Percentiles rank a stretch among this genome's conserved stretches.
Evolutionary conservation across 2,888 invertebrate species (phyloP).

Genomic region (Eremobia ochroleuca): DNA sequence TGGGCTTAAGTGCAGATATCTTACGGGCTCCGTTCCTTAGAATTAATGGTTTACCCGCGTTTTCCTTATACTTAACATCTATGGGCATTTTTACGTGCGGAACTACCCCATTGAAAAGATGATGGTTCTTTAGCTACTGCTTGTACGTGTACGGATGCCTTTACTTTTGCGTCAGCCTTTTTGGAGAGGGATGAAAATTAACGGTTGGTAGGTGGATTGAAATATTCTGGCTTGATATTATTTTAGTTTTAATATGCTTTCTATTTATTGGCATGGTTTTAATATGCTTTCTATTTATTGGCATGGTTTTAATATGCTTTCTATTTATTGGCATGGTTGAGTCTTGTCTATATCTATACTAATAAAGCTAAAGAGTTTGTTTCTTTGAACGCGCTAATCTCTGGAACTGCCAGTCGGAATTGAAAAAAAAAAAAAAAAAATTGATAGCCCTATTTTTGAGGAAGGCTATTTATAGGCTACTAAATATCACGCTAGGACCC

Average conservation of each 20-base stretch:
- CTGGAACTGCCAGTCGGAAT: no score
- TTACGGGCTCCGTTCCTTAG: constrained; percentile 6
- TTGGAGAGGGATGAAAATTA: constrained; percentile 3
- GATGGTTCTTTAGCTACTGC: constrained; percentile 30
- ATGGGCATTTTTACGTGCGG: constrained; percentile 49
- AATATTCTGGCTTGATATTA: background rate
- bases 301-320: background rate
- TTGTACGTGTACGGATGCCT: constrained; percentile 10
- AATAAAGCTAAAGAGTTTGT: no score
- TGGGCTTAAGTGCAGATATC: constrained; percentile 34
- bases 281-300: background rate
- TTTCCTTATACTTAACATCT: constrained; percentile 59
- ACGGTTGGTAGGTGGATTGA: background rate
- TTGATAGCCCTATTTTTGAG: background rate
- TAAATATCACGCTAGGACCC: background rate
- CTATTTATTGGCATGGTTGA: background rate
- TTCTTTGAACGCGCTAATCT: no score
- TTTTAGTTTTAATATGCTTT: background rate
- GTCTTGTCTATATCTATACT: background rate
- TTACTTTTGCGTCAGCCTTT: constrained; percentile 26
- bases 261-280: background rate
- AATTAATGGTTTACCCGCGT: constrained; percentile 46
- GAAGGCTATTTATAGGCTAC: background rate
- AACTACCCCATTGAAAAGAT: constrained; percentile 56
- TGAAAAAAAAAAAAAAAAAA: no score